Conservation (phyloP, 2,797 vertebrate species). For the Morelia viridis region DNA sequence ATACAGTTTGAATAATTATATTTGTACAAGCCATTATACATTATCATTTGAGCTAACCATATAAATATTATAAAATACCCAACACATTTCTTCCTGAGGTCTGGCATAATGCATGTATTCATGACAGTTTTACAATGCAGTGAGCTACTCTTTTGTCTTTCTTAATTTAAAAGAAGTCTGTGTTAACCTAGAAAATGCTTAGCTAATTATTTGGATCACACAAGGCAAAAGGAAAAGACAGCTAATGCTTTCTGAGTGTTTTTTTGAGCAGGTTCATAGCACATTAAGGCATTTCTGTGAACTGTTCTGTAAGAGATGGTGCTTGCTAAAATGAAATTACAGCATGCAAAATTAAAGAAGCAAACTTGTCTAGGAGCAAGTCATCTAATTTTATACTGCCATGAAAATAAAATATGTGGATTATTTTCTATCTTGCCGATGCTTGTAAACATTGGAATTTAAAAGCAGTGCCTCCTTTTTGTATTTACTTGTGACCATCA, state of each 20-base stretch:
- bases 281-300: neutral
- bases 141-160: neutral
- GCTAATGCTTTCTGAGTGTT: neutral
- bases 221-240: neutral
- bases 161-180: conserved; percentile 9
- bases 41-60: neutral
- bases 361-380: conserved; percentile 34
- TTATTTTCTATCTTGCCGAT: conserved; percentile 44
- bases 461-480: neutral
- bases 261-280: neutral
- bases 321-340: conserved; percentile 12
- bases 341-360: conserved; percentile 32
- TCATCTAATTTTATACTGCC: conserved; percentile 18
- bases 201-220: conserved; percentile 1
- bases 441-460: conserved; percentile 22
- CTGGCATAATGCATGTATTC: neutral
- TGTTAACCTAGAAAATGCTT: neutral
- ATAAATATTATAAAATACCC: neutral
- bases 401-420: conserved; percentile 28
- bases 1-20: neutral
- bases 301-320: conserved; percentile 1
- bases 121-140: neutral
- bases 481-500: neutral
- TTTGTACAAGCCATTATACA: neutral
- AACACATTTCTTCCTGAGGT: neutral